Conservation (phyloP, 2,888 invertebrate species). For the Drosophila emarginata region DNA sequence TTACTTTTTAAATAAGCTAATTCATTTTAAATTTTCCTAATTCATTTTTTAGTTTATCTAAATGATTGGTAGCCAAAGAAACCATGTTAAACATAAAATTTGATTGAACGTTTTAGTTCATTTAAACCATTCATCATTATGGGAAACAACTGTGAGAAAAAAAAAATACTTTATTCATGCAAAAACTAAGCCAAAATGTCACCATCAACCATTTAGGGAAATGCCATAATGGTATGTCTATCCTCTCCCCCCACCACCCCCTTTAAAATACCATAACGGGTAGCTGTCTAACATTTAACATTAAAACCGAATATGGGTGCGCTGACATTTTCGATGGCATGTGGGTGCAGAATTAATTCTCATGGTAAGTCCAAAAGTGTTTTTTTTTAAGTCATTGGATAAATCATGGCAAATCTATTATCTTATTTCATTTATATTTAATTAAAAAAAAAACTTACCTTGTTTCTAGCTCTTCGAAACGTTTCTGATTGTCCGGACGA, state of each 20-base stretch:
- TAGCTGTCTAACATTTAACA: constrained; percentile 10
- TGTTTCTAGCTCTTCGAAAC: constrained; percentile 91
- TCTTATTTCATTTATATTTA: constrained; percentile 42
- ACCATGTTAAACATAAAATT: too few relatives aligned
- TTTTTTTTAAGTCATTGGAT: neutral
- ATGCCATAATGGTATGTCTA: neutral
- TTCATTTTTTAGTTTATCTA: too few relatives aligned
- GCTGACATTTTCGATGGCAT: constrained; percentile 15
- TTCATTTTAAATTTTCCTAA: too few relatives aligned
- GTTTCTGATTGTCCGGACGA: constrained; percentile 92
- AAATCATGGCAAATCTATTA: constrained; percentile 12
- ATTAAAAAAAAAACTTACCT: constrained; percentile 77
- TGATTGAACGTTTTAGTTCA: too few relatives aligned
- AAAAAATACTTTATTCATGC: too few relatives aligned
- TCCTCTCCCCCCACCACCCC: neutral
- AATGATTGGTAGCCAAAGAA: too few relatives aligned
- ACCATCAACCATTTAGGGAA: neutral
- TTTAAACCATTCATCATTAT: too few relatives aligned
- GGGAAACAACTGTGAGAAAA: neutral
- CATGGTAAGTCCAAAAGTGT: neutral
- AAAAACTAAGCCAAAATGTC: constrained; percentile 2
- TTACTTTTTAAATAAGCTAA: too few relatives aligned
- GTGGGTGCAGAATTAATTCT: constrained; percentile 23
- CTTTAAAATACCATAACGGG: constrained; percentile 1
- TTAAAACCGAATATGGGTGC: constrained; percentile 12